Conservation (phyloP, 2,113 vertebrate genomes). For the Narcine bancroftii region DNA sequence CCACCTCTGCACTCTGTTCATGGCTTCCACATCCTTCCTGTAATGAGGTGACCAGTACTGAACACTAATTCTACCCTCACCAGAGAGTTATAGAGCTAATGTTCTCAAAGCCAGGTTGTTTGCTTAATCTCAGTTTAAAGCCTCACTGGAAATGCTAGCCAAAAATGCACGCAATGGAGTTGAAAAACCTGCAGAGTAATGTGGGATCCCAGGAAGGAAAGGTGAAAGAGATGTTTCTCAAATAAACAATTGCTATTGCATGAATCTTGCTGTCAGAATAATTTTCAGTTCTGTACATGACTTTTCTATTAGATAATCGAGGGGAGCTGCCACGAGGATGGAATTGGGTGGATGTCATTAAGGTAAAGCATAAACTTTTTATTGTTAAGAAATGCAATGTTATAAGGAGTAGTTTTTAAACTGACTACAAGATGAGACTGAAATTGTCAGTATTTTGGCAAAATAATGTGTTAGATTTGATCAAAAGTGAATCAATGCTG, state of each 20-base stretch:
- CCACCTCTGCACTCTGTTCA: too few species aligned
- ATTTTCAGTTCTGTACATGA: slow-evolving; percentile 37
- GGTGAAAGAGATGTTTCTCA: not conserved
- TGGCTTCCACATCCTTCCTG: too few species aligned
- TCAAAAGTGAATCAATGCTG: not conserved
- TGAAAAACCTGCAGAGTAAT: too few species aligned
- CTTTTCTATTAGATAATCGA: slow-evolving; percentile 69
- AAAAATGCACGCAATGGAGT: not conserved
- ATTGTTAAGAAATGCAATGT: not conserved
- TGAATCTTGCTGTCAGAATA: not conserved
- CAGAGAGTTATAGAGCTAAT: not conserved
- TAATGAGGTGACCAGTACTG: too few species aligned
- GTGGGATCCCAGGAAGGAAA: not conserved
- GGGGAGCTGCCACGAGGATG: slow-evolving; percentile 91
- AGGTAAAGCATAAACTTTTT: slow-evolving; percentile 58
- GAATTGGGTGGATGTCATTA: slow-evolving; percentile 96
- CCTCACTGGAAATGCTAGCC: not conserved
- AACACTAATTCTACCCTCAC: too few species aligned
- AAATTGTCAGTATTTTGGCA: not conserved
- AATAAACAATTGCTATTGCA: not conserved
- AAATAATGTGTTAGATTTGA: not conserved
- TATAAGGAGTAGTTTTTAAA: not conserved
- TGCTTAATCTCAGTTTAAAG: not conserved
- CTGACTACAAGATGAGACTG: not conserved
- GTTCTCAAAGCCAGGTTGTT: not conserved